Base-by-base conservation (phyloP, 1,140 invertebrate genomes). In the Drosophila kurseongensis region DNA sequence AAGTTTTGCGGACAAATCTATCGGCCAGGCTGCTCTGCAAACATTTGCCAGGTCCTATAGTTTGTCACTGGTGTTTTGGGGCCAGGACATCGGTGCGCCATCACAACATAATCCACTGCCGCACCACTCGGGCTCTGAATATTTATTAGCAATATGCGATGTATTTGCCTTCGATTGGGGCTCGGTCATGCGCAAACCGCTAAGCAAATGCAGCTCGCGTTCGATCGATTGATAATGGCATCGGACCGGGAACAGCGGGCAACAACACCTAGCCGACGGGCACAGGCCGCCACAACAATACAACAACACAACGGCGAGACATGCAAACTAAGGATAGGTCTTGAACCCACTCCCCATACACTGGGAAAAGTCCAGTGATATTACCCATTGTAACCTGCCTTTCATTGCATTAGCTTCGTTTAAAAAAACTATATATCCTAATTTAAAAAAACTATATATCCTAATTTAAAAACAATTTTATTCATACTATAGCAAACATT, bases 161-260 rank as follows among this genome's bases (percentile, higher is more conserved):
- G 56, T 68, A 56, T 65, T 72, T 59, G 75, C 27, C 69, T 42
- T 44, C 29, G 45, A 75, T 76, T 67, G 61, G 50, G 73, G 45
- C 47, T 50, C 48, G 40, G 35, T 48, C 74, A 45, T 32, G 38
- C 54, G 55, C 40, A 71, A 67, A 71, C 76, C 82, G 78, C 84
- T 86, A 86, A 86, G 75, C 78, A 86, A 86, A 88, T 89, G 83
- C 83, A 82, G 82, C 75, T 86, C 82, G 82, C 83, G 84, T 86
- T 83, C 83, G 83, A 86, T 86, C 83, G 84, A 86, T 86, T 86
- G 83, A 86, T 86, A 86, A 88, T 86, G 71, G 71, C 83, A 79
- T 75, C 69, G 80, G 77, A 60, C 76, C 48, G 52, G 57, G 47
- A 75, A 78, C 65, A 80, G 51, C 72, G 42, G 44, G 45, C 55